Percentiles rank a stretch among this genome's conserved stretches.
Evolutionary conservation across 2,113 vertebrate species (phyloP).

Genomic region (Anhinga anhinga): DNA sequence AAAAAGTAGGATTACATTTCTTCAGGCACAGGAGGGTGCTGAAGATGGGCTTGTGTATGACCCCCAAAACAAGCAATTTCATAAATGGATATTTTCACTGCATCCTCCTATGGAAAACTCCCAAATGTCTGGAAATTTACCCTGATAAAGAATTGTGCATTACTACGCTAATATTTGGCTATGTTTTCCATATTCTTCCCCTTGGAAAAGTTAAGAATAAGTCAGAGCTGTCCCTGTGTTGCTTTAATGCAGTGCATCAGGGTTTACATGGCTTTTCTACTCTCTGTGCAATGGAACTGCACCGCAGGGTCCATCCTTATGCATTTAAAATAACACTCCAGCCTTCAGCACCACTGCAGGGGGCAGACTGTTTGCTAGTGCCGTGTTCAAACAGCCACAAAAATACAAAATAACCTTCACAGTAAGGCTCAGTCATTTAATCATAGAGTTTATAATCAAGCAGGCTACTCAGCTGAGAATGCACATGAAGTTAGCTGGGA

Average conservation of each 20-base stretch:
- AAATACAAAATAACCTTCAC: slow-evolving; percentile 16
- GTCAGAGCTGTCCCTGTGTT: not conserved
- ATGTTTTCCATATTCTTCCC: not conserved
- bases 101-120: not conserved
- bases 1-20: not conserved
- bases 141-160: not conserved
- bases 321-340: not conserved
- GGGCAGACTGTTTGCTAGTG: not conserved
- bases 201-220: not conserved
- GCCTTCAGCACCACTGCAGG: not conserved
- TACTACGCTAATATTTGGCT: not conserved
- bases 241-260: not conserved
- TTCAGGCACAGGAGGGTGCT: not conserved
- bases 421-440: slow-evolving; percentile 7
- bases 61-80: not conserved
- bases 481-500: not conserved
- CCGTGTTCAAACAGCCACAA: not conserved
- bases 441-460: slow-evolving; percentile 32
- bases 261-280: not conserved
- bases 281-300: not conserved
- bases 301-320: not conserved
- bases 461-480: not conserved
- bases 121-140: not conserved
- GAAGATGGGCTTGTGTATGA: not conserved
- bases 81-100: not conserved